Conservation (phyloP, 92 coral and sea anemone genomes). For the Bergia puertoricense region DNA sequence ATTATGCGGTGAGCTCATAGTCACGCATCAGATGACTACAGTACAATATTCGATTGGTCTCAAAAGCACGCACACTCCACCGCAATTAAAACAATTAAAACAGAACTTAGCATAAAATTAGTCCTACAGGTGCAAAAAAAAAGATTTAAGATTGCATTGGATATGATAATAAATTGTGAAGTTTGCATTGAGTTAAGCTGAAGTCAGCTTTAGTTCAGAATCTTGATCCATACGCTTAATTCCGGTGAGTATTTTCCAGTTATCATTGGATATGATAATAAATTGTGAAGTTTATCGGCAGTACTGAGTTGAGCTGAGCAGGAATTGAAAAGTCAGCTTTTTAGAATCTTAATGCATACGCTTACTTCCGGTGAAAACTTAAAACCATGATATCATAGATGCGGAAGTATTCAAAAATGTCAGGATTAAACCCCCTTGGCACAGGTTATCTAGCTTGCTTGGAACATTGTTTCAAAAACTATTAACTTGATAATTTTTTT, state of each 20-base stretch:
- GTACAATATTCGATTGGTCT: no score
- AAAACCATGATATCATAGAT: neutral
- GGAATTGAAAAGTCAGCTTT: no score
- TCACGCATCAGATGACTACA: no score
- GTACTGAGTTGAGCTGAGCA: neutral
- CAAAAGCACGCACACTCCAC: no score
- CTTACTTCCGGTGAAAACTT: neutral
- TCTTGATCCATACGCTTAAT: no score
- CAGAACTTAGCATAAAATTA: neutral
- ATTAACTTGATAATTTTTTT: no score
- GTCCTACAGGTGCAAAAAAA: neutral
- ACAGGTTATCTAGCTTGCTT: neutral
- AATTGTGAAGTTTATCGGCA: neutral
- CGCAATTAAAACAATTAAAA: no score
- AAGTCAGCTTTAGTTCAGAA: no score
- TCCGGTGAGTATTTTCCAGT: no score
- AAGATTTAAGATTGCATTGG: neutral
- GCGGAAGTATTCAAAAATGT: neutral
- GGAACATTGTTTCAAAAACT: neutral
- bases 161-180: neutral
- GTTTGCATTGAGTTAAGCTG: neutral
- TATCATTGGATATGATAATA: neutral
- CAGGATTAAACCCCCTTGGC: neutral
- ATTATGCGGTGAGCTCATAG: no score
- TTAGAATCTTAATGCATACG: neutral